A percentile compares a stretch with the other conserved stretches of the same genome.
Evolutionary conservation across 2,113 vertebrate genomes (phyloP).

Genomic region (Lophura nycthemera): DNA sequence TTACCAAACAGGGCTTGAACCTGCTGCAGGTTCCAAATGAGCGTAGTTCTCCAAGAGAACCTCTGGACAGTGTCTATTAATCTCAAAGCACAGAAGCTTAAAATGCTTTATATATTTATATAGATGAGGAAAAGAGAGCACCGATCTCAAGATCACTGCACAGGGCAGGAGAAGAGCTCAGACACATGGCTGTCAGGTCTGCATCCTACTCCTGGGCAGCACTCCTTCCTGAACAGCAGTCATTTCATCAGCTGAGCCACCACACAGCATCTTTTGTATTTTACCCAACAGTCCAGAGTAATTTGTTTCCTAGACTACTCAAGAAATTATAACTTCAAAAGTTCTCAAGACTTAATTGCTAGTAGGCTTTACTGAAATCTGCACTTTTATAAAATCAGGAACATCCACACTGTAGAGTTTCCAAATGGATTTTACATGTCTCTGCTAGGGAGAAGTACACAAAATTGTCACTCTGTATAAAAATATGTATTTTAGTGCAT

Average conservation of each 20-base stretch:
- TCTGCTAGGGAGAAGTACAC: background rate
- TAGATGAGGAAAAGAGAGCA: background rate
- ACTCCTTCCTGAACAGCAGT: background rate
- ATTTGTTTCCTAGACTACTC: background rate
- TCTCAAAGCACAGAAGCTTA: background rate
- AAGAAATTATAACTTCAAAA: background rate
- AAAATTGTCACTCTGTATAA: background rate
- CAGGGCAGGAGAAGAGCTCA: background rate
- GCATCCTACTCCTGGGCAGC: background rate
- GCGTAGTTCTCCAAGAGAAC: background rate
- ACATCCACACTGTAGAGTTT: background rate
- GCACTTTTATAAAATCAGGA: background rate
- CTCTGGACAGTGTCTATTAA: background rate
- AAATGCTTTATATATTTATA: background rate
- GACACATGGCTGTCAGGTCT: fast-evolving
- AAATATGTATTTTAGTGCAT: constrained; percentile 4
- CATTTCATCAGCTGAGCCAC: background rate
- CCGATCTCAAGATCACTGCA: background rate
- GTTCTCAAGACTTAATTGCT: background rate
- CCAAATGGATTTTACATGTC: background rate
- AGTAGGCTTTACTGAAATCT: background rate
- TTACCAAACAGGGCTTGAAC: background rate
- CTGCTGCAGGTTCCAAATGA: background rate
- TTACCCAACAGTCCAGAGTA: background rate
- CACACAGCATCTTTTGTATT: background rate